Base-by-base conservation (phyloP, 2,797 vertebrate species). In the Apogon talboti region DNA sequence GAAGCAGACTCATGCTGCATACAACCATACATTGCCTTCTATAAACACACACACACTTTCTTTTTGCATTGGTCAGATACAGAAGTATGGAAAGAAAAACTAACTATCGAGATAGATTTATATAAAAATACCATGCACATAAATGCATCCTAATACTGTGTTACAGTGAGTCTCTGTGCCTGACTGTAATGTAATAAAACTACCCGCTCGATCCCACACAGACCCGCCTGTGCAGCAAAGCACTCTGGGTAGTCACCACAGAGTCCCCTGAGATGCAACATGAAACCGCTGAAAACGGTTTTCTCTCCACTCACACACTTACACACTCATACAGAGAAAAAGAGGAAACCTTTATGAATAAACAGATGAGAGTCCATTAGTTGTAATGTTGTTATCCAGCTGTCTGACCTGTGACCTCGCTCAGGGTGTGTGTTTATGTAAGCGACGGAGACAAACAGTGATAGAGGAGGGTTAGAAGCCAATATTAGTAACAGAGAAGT, bases 141-240 rank as follows among this genome's bases (percentile, higher is more conserved):
- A 41, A 56, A 56, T 54, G 61, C 59, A 66, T 77, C 80, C 67
- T 75, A 73, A 79, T 63, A 71, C 50, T 53, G 64, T 13, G 56
- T 75, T 75, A 88, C 84, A 90, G 80, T 84, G 52, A 30, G 37
- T 73, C 81, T 87, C 72, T 88, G 88, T 86, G 79, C 58, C 66
- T 74, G 70, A 68, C 66, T 85, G 71, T 89, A 89, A 91, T 90
- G 82, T 79, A 90, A 91, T 90, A 89, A 87, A 87, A 81, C 73
- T 59, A 82, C 62, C 81, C 21, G 79, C 85, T 83, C 75, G 65
- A 74, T 80, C 78, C 71, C 70, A 87, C 85, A 90, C 83, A 83
- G 87, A 86, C 76, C 74, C 71, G 81, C 71, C 89, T 88, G 87
- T 87, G 82, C 87, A 83, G 85, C 83, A 88, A 87, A 85, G 88